phyloP scores from a whole-genome alignment of 1,140 invertebrate genomes.

The Carcinoscorpius rotundicauda region DNA sequence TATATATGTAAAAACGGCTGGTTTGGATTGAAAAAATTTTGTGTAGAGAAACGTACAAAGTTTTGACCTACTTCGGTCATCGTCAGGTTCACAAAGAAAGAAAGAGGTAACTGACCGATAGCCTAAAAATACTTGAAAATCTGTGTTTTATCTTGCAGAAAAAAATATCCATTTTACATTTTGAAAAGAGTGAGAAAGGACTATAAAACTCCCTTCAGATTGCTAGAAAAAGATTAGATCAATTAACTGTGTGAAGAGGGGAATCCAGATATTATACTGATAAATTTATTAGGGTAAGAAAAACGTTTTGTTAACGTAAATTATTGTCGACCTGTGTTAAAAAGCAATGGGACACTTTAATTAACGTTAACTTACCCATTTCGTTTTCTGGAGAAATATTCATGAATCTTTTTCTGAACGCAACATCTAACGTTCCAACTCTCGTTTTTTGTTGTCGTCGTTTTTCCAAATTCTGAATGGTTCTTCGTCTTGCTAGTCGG shows the following conservation, averaged over 20 bases:
- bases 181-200: constrained; percentile 14
- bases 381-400: constrained; percentile 43
- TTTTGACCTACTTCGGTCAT: too few relatives aligned
- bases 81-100: too few relatives aligned
- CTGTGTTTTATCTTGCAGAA: too few relatives aligned
- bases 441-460: constrained; percentile 59
- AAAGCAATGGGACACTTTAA: constrained; percentile 6
- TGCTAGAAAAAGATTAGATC: not conserved
- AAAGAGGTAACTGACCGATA: too few relatives aligned
- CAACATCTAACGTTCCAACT: constrained; percentile 85
- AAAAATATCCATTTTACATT: too few relatives aligned
- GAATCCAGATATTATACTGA: constrained; percentile 5
- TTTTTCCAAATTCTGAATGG: constrained; percentile 81
- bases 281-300: not conserved
- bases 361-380: constrained; percentile 16
- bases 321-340: not conserved
- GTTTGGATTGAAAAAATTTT: too few relatives aligned
- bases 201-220: constrained; percentile 6
- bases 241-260: not conserved
- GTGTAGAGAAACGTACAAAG: too few relatives aligned
- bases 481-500: constrained; percentile 66
- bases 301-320: too few relatives aligned
- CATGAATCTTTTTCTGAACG: constrained; percentile 83
- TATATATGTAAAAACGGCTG: too few relatives aligned
- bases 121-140: too few relatives aligned